phyloP scores from a whole-genome alignment of 2,888 invertebrate species.

The Stenchaetothrips biformis region DNA sequence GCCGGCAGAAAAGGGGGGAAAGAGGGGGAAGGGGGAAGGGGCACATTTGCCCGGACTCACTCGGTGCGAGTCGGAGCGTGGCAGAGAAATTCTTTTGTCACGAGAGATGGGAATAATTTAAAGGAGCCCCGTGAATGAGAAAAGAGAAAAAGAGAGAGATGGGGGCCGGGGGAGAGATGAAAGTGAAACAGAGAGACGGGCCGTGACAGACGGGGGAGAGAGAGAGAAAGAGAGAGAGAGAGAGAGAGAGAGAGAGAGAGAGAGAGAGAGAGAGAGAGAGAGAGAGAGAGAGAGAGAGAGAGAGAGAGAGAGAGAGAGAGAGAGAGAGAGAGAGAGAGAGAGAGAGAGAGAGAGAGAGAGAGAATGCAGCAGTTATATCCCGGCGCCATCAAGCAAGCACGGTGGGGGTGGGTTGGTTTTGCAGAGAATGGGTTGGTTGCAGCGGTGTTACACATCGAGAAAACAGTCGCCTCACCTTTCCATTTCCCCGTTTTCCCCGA shows the following conservation, averaged over 20 bases:
- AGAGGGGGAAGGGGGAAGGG: not conserved
- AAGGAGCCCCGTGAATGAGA: conserved; percentile 8
- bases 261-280: not conserved
- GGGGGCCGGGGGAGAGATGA: not conserved
- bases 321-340: not conserved
- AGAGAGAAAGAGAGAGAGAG: not conserved
- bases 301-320: conserved; percentile 1
- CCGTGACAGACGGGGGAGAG: not conserved
- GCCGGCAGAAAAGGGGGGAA: not conserved
- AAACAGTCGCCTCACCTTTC: not conserved
- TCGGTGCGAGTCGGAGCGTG: not conserved
- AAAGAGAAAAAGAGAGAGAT: not conserved
- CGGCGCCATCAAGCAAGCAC: too few species aligned
- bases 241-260: conserved; percentile 6
- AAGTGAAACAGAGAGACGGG: not conserved
- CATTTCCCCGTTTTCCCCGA: not conserved
- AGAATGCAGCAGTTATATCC: not conserved
- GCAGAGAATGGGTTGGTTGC: not conserved
- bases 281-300: conserved; percentile 1
- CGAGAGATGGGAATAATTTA: conserved; percentile 21
- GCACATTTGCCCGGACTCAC: conserved; percentile 2
- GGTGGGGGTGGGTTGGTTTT: too few species aligned
- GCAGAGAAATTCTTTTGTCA: conserved; percentile 17
- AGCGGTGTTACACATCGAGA: conserved; percentile 7
- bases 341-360: not conserved